Conservation (phyloP, 2,888 invertebrate species). For the Rhagonycha lutea region DNA sequence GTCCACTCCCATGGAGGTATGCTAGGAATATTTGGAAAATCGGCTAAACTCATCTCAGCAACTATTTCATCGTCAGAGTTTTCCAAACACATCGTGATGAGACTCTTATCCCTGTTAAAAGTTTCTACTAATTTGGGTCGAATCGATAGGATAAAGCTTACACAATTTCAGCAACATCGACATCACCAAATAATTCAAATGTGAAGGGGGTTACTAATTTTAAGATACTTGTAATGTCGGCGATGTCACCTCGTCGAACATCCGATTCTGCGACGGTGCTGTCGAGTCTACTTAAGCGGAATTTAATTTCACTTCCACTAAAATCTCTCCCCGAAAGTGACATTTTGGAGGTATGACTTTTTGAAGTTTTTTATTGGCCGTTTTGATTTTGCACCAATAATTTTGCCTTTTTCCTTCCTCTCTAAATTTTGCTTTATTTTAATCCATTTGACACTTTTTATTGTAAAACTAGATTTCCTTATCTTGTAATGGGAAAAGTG, state of each 20-base stretch:
- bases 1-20: conserved; percentile 63
- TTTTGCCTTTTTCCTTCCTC: no score
- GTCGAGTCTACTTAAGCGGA: neutral
- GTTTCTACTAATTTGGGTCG: neutral
- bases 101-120: conserved; percentile 9
- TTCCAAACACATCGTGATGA: conserved; percentile 48
- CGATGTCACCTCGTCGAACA: conserved; percentile 29
- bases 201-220: conserved; percentile 40
- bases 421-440: no score
- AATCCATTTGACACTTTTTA: no score
- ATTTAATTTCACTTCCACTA: neutral
- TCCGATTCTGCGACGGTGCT: neutral
- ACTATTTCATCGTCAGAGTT: conserved; percentile 42
- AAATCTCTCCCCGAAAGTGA: neutral
- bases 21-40: conserved; percentile 62
- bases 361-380: neutral
- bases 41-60: conserved; percentile 50
- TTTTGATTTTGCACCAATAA: neutral
- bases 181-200: conserved; percentile 45
- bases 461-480: no score
- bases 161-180: conserved; percentile 43
- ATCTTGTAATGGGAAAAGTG: no score
- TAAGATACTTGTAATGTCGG: conserved; percentile 43
- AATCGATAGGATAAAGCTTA: conserved; percentile 32
- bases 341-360: neutral